Conservation (phyloP, 2,888 invertebrate species). For the Vesta saturnalis region DNA sequence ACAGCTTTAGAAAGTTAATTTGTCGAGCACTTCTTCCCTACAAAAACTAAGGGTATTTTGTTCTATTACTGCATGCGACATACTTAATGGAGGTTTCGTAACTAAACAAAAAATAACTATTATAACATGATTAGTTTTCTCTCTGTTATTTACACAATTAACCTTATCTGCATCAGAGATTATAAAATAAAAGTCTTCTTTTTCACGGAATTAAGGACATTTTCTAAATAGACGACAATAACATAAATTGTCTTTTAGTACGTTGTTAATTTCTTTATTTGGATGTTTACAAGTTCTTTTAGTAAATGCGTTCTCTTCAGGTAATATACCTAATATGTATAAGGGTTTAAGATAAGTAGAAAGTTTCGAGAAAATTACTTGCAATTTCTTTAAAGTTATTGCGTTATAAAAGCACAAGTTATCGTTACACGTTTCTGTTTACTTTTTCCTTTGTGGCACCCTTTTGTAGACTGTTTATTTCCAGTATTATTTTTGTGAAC, state of each 20-base stretch:
- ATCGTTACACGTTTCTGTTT: conserved; percentile 43
- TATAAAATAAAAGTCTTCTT: neutral
- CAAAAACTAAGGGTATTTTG: conserved; percentile 15
- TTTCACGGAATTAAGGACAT: neutral
- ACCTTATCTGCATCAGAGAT: neutral
- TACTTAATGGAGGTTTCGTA: conserved; percentile 4
- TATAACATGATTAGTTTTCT: conserved; percentile 5
- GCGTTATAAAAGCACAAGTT: conserved; percentile 42
- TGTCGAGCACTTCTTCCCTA: conserved; percentile 10
- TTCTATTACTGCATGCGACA: conserved; percentile 11
- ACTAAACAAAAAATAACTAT: conserved; percentile 3
- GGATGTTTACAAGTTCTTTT: conserved; percentile 18
- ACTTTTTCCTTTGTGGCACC: conserved; percentile 25
- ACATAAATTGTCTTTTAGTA: conserved; percentile 26
- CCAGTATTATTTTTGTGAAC: too few relatives aligned
- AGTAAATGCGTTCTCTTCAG: conserved; percentile 21
- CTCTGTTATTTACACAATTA: neutral
- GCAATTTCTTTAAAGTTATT: conserved; percentile 42
- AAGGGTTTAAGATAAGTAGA: conserved; percentile 40
- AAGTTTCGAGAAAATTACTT: conserved; percentile 34
- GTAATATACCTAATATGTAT: conserved; percentile 26
- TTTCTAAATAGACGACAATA: conserved; percentile 16
- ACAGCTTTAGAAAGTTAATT: conserved; percentile 17
- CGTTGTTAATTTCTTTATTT: conserved; percentile 29
- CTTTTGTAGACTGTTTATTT: neutral